Base-by-base conservation (phyloP, 1,140 invertebrate genomes). In the Bombus vancouverensis region DNA sequence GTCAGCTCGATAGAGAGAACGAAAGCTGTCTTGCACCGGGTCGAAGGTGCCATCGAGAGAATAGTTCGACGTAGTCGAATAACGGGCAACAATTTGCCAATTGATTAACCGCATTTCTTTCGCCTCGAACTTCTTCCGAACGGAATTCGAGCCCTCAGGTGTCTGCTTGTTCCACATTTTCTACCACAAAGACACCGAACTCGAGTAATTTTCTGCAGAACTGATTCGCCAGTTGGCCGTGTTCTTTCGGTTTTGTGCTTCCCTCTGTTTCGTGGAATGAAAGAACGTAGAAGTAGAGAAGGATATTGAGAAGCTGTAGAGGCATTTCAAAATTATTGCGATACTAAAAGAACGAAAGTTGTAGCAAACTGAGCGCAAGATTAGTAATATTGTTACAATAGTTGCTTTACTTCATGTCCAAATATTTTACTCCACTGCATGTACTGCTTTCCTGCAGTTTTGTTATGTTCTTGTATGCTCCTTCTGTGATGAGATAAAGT, bases 21-120 rank as follows among this genome's bases (percentile, higher is more conserved):
- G 75, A 74, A 80, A 85, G 82, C 78, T 70, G 72, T 22, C 53
- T 42, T 44, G 28, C 70, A 66, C 62, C 25, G 32, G 72, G 71
- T 53, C 70, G 25, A 34, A 32, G 39, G 39, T 25, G 3, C 68
- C 22, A 28, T 32, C 47, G 62, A 78, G 83, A 65, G 42, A 91
- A 93, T 92, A 86, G 92, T 92, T 90, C 80, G 86, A 89, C 68
- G 80, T 81, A 80, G 83, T 85, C 85, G 74, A 92, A 88, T 93
- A 93, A 94, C 93, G 93, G 93, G 85, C 75, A 88, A 88, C 88
- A 93, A 93, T 94, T 93, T 91, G 90, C 91, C 92, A 92, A 93
- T 94, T 94, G 92, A 94, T 94, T 93, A 92, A 88, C 90, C 90
- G 88, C 70, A 86, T 87, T 78, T 88, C 83, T 76, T 78, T 77